Conservation (phyloP, 2,113 vertebrate genomes). For the Ornithorhynchus anatinus region DNA sequence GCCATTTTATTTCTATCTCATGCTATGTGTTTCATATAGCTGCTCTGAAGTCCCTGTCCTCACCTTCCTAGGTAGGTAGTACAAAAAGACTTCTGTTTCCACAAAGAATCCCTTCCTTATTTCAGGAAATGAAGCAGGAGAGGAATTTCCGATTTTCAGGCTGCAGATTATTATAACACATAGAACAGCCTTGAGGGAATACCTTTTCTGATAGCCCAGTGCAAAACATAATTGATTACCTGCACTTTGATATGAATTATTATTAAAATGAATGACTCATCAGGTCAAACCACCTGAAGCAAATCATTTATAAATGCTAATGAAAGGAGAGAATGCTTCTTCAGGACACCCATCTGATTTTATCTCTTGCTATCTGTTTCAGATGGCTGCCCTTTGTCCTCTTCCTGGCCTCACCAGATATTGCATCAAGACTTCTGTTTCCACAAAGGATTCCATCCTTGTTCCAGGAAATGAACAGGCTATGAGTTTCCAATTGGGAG, state of each 20-base stretch:
- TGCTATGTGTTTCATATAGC: not conserved
- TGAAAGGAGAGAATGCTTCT: not conserved
- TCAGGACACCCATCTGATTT: not conserved
- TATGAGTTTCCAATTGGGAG: not conserved
- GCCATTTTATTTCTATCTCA: not conserved
- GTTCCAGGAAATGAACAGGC: not conserved
- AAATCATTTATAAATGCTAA: conserved; percentile 27
- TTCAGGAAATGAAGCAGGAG: not conserved
- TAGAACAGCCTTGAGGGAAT: not conserved
- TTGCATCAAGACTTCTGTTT: not conserved
- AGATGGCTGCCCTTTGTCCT: not conserved
- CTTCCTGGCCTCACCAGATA: not conserved
- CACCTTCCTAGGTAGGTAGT: not conserved
- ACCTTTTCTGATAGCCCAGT: not conserved
- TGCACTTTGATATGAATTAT: conserved; percentile 22
- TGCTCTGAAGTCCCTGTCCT: not conserved
- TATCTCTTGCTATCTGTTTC: not conserved
- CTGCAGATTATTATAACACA: no score
- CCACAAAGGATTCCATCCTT: not conserved
- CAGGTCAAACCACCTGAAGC: conserved; percentile 4
- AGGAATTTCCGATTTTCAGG: conserved; percentile 3
- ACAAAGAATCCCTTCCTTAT: not conserved
- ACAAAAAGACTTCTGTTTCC: not conserved
- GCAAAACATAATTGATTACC: conserved; percentile 29
- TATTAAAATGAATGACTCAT: not conserved